These are phyloP conservation scores for Ophion ventricosus DNA, from an alignment of 2,888 invertebrate species.

Conservation along the genomic window DNA sequence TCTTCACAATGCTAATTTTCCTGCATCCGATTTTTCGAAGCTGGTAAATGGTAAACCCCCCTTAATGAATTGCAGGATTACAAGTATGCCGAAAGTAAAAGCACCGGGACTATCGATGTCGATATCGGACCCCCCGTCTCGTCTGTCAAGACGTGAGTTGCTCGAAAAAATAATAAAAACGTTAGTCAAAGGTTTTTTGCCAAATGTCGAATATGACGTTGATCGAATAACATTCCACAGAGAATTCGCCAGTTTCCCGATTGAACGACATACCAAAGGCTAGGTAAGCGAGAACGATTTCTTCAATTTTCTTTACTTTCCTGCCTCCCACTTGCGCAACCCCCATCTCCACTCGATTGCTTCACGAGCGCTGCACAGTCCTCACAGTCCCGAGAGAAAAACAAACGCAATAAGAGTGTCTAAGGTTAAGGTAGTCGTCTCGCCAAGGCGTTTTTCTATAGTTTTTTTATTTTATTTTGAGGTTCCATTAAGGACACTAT, in stretches of 20 bases:
- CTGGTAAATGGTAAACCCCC: no score
- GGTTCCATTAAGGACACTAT: no score
- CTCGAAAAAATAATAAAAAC: conserved; percentile 10
- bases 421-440: no score
- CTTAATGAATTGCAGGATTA: conserved; percentile 45
- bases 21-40: no score
- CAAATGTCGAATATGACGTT: background rate
- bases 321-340: background rate
- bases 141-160: conserved; percentile 67
- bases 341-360: background rate
- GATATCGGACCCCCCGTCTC: conserved; percentile 61
- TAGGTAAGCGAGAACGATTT: conserved; percentile 70
- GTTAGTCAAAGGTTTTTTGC: background rate
- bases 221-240: conserved; percentile 63
- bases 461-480: no score
- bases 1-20: no score
- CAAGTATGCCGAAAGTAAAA: conserved; percentile 56
- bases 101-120: conserved; percentile 62
- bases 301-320: background rate
- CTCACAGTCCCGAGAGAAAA: no score
- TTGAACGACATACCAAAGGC: conserved; percentile 72
- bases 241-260: conserved; percentile 65
- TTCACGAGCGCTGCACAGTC: no score
- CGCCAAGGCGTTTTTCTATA: no score
- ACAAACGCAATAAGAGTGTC: no score